Evolutionary conservation across 92 coral and sea anemone species (phyloP).

Genomic region (Siderastrea siderea): DNA sequence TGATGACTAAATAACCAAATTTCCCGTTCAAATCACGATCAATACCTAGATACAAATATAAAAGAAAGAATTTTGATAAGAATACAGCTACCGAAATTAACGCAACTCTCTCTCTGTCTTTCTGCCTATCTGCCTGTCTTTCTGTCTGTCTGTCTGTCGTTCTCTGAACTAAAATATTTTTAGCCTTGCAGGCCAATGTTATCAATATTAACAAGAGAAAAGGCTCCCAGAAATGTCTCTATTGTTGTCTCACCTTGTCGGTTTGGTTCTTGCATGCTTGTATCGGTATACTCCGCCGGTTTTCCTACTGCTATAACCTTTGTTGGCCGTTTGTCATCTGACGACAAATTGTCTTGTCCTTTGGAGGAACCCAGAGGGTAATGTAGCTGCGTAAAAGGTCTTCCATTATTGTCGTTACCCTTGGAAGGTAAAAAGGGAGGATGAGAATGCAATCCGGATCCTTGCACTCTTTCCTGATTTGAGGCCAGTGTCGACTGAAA

Average conservation of each 20-base stretch:
- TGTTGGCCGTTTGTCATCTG: constrained; percentile 10
- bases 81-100: no score
- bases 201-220: no score
- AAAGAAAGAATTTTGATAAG: no score
- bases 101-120: no score
- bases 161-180: no score
- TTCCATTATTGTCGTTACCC: background rate
- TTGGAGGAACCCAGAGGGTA: background rate
- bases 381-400: background rate
- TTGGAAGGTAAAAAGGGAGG: background rate
- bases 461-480: constrained; percentile 11
- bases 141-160: no score
- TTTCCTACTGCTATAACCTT: constrained; percentile 43
- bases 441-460: background rate
- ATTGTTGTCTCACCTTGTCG: constrained; percentile 11
- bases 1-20: no score
- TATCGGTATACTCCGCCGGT: constrained; percentile 7
- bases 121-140: no score
- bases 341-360: background rate
- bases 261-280: background rate
- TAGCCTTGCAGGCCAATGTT: no score
- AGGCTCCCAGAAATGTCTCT: background rate
- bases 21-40: no score
- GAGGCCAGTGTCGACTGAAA: background rate
- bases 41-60: no score